Conservation (phyloP, 2,888 invertebrate species). For the Lacanobia oleracea region DNA sequence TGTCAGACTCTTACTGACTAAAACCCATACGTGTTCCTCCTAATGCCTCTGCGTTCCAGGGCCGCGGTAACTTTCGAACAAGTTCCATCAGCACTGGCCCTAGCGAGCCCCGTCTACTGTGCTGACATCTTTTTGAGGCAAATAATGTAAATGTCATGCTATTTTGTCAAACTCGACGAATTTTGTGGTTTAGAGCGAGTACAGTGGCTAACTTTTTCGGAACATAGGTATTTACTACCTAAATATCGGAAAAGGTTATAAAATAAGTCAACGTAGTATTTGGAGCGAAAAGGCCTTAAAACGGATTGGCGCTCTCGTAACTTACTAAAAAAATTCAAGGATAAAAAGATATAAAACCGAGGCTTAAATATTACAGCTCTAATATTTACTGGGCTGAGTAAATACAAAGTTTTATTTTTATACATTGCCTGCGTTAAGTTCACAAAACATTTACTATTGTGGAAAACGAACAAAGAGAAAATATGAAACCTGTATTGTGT, state of each 20-base stretch:
- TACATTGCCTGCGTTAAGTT: slow-evolving; percentile 4
- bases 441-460: slow-evolving; percentile 27
- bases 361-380: slow-evolving; percentile 11
- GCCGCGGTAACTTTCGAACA: no score
- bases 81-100: no score
- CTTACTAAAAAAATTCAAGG: slow-evolving; percentile 28
- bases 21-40: no score
- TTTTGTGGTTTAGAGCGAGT: not conserved
- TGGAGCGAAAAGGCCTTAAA: slow-evolving; percentile 23
- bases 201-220: no score
- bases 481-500: slow-evolving; percentile 3
- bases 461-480: slow-evolving; percentile 15
- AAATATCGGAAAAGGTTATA: slow-evolving; percentile 17
- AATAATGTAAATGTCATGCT: no score
- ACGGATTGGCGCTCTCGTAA: slow-evolving; percentile 24
- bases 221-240: not conserved
- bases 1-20: no score
- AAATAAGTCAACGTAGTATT: slow-evolving; percentile 18
- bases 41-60: no score
- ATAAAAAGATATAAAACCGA: slow-evolving; percentile 30
- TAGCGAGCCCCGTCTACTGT: no score
- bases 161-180: no score
- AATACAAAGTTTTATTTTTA: slow-evolving; percentile 35
- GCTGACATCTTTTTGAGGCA: no score
- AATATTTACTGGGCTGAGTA: slow-evolving; percentile 22